Evolutionary conservation across 2,113 vertebrate species (phyloP), one percentile per base, ranked within the genome.

Genomic region (Bos indicus): DNA sequence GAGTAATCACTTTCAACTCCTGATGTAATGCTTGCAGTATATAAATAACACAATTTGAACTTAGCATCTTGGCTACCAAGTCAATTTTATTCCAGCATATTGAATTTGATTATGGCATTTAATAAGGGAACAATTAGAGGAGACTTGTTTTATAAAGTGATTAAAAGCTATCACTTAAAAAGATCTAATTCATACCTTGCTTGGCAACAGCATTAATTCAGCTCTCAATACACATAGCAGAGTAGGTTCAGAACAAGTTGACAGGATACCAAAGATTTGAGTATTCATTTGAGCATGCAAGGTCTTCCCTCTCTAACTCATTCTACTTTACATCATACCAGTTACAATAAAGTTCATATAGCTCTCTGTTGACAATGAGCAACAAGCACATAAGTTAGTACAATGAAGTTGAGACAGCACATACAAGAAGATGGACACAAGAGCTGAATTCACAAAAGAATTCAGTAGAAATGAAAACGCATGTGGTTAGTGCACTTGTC

Each of bases 61-160:
- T 30, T 74, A 77, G 7, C 40, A 54, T 88, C 80, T 85, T 77
- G 43, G 80, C 25, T 86, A 83, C n/a, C 3, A 62, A 59, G 26
- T 56, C 15, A 54, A 48, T 21, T 36, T 71, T 81, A 36, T 59
- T 12, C 14, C 43, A 86, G 25, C 48, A 74, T 36, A 64, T 78
- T 89, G 78, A 93, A 95, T 97, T 86, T 43, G 33, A 97, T 96
- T 94, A 51, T 33, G 71, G 52, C 30, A 71, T 93, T 52, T 87
- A 54, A n/a, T 77, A 95, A 26, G 56, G 60, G 87, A 94, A 96
- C 26, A 71, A 89, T 96, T 86, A 80, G n/a, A 88, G 48, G 82
- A 82, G 71, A 54, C 48, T 57, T n/a, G 40, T 60, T 92, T 51
- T 78, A 91, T 87, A 86, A 96, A 95, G 51, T 77, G 64, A 85